Base-by-base conservation (phyloP, 1,140 invertebrate species). In the Zophobas morio region DNA sequence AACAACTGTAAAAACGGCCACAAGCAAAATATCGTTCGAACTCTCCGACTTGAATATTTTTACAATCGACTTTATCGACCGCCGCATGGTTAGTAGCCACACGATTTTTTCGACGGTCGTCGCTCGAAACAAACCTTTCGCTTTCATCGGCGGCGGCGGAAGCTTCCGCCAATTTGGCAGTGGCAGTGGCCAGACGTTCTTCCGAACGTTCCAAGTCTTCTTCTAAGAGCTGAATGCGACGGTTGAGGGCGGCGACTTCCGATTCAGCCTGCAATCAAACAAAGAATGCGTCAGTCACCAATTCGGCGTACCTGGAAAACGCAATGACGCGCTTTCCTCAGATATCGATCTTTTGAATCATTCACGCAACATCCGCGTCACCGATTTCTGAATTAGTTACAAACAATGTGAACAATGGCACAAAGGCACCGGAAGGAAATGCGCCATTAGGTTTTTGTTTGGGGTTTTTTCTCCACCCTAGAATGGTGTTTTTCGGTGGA, bases 121-220 rank as follows among this genome's bases (percentile, higher is more conserved):
- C 53, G 35, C 1, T n/a, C 37, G 39, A 42, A 75, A 87, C 92
- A 91, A 93, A 99, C 98, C 98, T 96, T 95, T 99, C 98, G 87
- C 96, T 98, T 90, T 99, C 98, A 92, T 99, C 98, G 85, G 98
- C 98, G 84, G 97, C 96, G 88, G 99, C 96, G 81, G 97, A 98
- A 83, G 98, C 98, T 91, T 99, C 98, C 80, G 99, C 96, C 86
- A 99, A 90, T 90, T 99, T 99, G 86, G 94, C 93, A 84, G 97
- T 97, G 87, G 98, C 97, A 81, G 96, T 96, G 85, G 96, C 95
- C 83, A 99, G 91, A 89, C 98, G 94, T 88, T 99, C 97, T 88
- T 99, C 98, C 79, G 98, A 98, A 89, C 98, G 94, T 88, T 99
- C 98, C 83, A 99, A 91, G 89, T 99, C 98, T 88, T 99, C 98